Base-by-base conservation (phyloP, 1,140 invertebrate genomes). In the Orchesella cincta region DNA sequence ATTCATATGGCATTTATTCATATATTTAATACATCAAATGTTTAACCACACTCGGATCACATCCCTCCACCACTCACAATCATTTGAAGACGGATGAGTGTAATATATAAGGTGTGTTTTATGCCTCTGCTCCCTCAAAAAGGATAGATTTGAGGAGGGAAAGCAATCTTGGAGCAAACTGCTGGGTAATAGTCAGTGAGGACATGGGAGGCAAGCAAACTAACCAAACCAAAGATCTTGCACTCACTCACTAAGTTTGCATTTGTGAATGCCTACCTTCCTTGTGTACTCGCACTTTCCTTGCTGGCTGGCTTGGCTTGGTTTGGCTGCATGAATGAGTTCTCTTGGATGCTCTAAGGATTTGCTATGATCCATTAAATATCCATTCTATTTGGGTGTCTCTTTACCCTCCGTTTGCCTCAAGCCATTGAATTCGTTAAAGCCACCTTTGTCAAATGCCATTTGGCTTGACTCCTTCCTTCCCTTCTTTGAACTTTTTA, bases 401-500 rank as follows among this genome's bases (percentile, higher is more conserved):
- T 79, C 62, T 71, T 36, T 71, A 33, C 23, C 39, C 39, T 51
- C 46, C 31, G 39, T 46, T 46, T 31, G 46, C 62, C 64, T 79
- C 78, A 72, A 76, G 74, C 74, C 78, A 79, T 76, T 79, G 78
- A 79, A 79, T 79, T 79, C 76, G 73, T 79, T 79, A 79, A 79
- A 77, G 51, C 74, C 73, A 77, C 78, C 78, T 79, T 77, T 79
- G 78, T 79, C 78, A 79, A 79, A 74, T 76, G 78, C 28, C 75
- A 74, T 70, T 72, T 74, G 39, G 62, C 72, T 76, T 46, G 16
- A 31, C 34, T 54, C 64, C 36, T 46, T 28, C 62, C 5, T 75
- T 75, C 33, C 28, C 29, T 33, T 62, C 29, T 46, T 39, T 20
- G 8, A 46, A 46, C 39, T 46, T 46, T 46, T 46, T 46, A 46